Percentiles rank a stretch among this genome's conserved stretches.
Conservation (phyloP, 1,140 invertebrate species). For the Rhopalosiphum padi region DNA sequence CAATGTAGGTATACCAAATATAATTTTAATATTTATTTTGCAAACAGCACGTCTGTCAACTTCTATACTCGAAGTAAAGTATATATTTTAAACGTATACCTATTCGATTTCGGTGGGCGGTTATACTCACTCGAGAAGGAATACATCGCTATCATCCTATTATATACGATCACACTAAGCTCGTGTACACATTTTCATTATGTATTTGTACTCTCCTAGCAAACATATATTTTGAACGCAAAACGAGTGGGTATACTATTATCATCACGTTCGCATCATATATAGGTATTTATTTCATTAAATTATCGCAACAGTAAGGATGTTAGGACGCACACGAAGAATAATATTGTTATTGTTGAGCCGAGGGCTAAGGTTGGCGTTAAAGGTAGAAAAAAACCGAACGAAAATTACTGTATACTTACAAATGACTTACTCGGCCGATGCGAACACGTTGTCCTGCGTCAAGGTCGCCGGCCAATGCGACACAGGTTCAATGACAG, state of each 20-base stretch:
- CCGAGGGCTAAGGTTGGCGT: neutral
- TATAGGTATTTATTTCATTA: neutral
- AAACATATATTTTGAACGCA: neutral
- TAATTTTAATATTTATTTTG: constrained; percentile 10
- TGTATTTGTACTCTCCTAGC: neutral
- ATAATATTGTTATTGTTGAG: neutral
- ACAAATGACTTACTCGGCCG: constrained; percentile 21
- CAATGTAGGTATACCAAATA: constrained; percentile 1
- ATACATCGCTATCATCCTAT: neutral
- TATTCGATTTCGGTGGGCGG: neutral
- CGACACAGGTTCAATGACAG: constrained; percentile 57
- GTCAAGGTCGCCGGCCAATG: constrained; percentile 48
- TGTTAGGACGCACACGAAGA: neutral
- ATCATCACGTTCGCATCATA: neutral
- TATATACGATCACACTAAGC: neutral
- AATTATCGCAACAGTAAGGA: neutral
- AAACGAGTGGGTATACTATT: neutral
- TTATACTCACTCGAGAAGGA: neutral
- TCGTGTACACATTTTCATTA: neutral
- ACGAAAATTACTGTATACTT: constrained; percentile 28
- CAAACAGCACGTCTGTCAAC: neutral
- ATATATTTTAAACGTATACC: neutral
- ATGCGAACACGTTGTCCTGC: constrained; percentile 32
- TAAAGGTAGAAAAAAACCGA: neutral
- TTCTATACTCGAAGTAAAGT: neutral